Evolutionary conservation across 2,888 invertebrate genomes (phyloP).

Genomic region (Gasteruption jaculator): DNA sequence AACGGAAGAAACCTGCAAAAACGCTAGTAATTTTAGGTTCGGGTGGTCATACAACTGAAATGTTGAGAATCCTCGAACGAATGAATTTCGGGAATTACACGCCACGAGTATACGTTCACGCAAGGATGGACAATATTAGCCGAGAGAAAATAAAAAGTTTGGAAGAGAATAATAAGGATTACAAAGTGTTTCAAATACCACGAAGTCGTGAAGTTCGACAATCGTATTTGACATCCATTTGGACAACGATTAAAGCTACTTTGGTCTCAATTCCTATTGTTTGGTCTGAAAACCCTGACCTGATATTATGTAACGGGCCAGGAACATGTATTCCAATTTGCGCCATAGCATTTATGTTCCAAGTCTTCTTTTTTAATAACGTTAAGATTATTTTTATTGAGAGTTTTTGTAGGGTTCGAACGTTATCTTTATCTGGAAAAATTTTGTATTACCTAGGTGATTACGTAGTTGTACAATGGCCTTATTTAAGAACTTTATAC

Average conservation of each 20-base stretch:
- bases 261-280: conserved; percentile 67
- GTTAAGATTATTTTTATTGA: conserved; percentile 86
- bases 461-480: conserved; percentile 91
- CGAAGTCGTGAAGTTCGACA: conserved; percentile 87
- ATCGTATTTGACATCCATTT: conserved; percentile 72
- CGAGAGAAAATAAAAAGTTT: conserved; percentile 61
- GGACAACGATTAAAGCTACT: conserved; percentile 73
- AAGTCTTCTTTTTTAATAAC: conserved; percentile 62
- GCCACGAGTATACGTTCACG: conserved; percentile 75
- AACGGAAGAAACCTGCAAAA: conserved; percentile 23
- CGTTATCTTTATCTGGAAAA: conserved; percentile 83
- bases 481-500: conserved; percentile 56
- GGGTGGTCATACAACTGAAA: conserved; percentile 95
- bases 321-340: conserved; percentile 95
- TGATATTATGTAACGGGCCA: conserved; percentile 91
- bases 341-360: conserved; percentile 69
- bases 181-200: conserved; percentile 62
- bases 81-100: conserved; percentile 63
- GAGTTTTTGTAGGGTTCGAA: conserved; percentile 89
- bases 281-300: conserved; percentile 67
- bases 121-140: conserved; percentile 75
- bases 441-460: conserved; percentile 82
- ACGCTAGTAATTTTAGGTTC: conserved; percentile 70
- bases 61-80: conserved; percentile 68
- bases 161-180: conserved; percentile 51